Percentiles rank a stretch among this genome's conserved stretches.
Evolutionary conservation across 2,888 invertebrate genomes (phyloP).

Genomic region (Microplitis deprimator): DNA sequence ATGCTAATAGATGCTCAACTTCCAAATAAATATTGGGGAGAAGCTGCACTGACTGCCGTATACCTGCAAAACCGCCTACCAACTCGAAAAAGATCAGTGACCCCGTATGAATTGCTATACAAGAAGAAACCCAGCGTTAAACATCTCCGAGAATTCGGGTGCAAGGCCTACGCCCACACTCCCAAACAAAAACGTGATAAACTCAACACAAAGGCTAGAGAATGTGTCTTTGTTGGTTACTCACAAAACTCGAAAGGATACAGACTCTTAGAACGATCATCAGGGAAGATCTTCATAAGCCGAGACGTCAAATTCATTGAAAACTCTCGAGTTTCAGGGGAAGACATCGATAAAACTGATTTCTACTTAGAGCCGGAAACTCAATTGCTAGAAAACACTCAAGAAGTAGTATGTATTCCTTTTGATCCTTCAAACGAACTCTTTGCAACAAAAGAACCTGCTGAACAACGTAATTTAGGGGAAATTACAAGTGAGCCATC

Average conservation of each 20-base stretch:
- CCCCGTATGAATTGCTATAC: constrained; percentile 64
- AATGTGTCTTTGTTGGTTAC: constrained; percentile 64
- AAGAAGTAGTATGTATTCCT: not conserved
- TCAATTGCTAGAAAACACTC: not conserved
- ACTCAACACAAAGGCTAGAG: constrained; percentile 60
- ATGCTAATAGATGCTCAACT: too few species aligned
- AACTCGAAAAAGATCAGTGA: constrained; percentile 22
- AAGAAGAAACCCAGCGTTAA: constrained; percentile 59
- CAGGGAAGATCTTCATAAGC: constrained; percentile 38
- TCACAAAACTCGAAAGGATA: constrained; percentile 51
- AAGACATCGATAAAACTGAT: not conserved
- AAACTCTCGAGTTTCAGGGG: not conserved
- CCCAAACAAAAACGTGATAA: constrained; percentile 59
- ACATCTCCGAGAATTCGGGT: constrained; percentile 65
- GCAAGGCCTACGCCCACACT: constrained; percentile 59
- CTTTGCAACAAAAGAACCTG: too few species aligned
- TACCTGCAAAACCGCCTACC: too few species aligned
- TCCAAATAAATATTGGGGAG: too few species aligned
- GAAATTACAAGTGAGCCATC: too few species aligned
- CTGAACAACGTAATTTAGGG: too few species aligned
- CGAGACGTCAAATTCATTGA: constrained; percentile 40
- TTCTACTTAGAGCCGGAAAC: not conserved
- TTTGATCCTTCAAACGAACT: too few species aligned
- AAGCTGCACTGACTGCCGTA: too few species aligned
- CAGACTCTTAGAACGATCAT: constrained; percentile 43